Percentiles rank a stretch among this genome's conserved stretches.
These are phyloP conservation scores for Crotalus horridus DNA, from an alignment of 2,113 vertebrate genomes.

Conservation along the genomic window DNA sequence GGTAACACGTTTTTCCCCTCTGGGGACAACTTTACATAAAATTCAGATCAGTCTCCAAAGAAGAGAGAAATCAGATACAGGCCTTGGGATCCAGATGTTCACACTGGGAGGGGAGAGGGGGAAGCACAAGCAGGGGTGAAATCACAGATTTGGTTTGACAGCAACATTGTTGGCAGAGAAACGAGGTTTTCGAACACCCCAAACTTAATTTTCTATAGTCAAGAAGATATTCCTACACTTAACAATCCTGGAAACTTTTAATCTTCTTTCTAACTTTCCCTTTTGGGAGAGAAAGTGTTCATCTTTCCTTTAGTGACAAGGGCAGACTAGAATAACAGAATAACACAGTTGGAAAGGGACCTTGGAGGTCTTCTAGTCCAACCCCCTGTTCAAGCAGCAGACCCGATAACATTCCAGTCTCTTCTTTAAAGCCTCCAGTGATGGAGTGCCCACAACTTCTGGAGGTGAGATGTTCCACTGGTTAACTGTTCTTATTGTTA, in stretches of 20 bases:
- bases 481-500: no score
- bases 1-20: conserved; percentile 49
- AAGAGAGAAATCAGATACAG: conserved; percentile 46
- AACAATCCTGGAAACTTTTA: background rate
- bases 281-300: background rate
- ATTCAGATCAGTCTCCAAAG: conserved; percentile 48
- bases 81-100: conserved; percentile 45
- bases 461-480: rapidly evolving
- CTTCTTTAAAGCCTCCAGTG: no score
- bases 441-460: no score
- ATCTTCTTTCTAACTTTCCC: background rate
- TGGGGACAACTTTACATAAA: conserved; percentile 50
- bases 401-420: background rate
- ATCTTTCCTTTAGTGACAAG: background rate
- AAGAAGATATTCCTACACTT: background rate
- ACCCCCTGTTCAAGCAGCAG: no score
- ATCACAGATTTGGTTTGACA: background rate
- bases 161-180: background rate
- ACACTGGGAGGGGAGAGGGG: conserved; percentile 31
- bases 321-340: background rate
- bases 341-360: background rate
- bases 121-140: conserved; percentile 22
- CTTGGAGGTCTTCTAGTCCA: background rate
- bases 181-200: background rate
- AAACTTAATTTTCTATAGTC: background rate